Conservation (phyloP, 2,113 vertebrate species). For the Lagenorhynchus albirostris region DNA sequence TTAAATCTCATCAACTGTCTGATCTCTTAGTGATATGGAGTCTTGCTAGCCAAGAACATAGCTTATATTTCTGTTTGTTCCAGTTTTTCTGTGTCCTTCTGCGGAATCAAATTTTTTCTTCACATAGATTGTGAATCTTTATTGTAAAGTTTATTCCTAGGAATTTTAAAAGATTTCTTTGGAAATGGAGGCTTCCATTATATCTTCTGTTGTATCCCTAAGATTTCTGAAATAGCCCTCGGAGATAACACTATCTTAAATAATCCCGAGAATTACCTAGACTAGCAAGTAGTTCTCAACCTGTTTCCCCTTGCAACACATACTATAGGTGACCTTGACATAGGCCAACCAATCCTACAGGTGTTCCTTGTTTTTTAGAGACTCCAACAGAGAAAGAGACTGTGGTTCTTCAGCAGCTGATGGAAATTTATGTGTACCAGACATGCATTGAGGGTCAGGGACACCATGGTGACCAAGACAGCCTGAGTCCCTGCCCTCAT, state of each 20-base stretch:
- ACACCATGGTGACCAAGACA: not conserved
- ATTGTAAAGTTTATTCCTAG: not conserved
- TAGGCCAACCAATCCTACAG: not conserved
- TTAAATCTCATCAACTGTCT: not conserved
- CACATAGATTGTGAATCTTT: not conserved
- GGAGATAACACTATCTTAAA: not conserved
- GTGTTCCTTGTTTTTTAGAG: not conserved
- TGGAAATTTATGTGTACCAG: not conserved
- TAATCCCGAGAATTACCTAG: not conserved
- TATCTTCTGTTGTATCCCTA: not conserved
- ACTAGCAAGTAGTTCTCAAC: not conserved
- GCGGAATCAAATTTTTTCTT: not conserved
- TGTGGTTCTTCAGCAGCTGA: not conserved
- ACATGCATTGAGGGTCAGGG: not conserved
- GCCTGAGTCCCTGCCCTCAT: not conserved
- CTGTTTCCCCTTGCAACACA: not conserved
- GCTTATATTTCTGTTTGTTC: not conserved
- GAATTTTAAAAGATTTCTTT: not conserved
- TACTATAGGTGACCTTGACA: not conserved
- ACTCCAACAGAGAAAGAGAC: not conserved
- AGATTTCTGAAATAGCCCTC: not conserved
- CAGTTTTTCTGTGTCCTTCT: not conserved
- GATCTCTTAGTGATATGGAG: not conserved
- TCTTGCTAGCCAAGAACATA: not conserved
- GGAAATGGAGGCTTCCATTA: not conserved